Evolutionary conservation across 2,113 vertebrate species (phyloP).

Genomic region (Amazona guildingii): DNA sequence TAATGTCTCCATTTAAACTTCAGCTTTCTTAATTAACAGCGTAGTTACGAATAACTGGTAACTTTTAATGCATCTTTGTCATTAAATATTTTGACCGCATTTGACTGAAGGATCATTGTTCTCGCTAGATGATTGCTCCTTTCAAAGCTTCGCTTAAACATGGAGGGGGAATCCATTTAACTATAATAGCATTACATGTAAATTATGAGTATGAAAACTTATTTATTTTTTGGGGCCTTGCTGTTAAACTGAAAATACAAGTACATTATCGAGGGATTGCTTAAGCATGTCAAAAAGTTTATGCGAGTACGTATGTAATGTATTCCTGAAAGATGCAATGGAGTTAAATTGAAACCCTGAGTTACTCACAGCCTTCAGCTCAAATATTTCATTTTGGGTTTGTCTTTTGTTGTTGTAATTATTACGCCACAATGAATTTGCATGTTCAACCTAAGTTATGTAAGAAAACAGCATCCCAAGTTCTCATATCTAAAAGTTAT

Average conservation of each 20-base stretch:
- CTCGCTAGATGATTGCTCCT: slow-evolving; percentile 67
- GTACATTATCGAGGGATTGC: slow-evolving; percentile 70
- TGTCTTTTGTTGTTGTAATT: slow-evolving; percentile 70
- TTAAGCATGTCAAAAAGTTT: slow-evolving; percentile 78
- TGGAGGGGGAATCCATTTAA: slow-evolving; percentile 70
- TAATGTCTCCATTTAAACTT: slow-evolving; percentile 79
- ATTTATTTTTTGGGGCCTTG: slow-evolving; percentile 72
- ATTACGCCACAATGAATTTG: slow-evolving; percentile 67
- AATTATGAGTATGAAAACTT: slow-evolving; percentile 68
- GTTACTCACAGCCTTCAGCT: slow-evolving; percentile 62
- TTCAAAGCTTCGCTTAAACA: slow-evolving; percentile 74
- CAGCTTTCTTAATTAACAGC: slow-evolving; percentile 77
- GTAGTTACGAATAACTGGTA: slow-evolving; percentile 71
- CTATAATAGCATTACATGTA: slow-evolving; percentile 69
- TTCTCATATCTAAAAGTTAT: slow-evolving; percentile 75
- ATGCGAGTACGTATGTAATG: slow-evolving; percentile 72
- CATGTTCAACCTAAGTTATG: slow-evolving; percentile 71
- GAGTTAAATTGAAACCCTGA: slow-evolving; percentile 61
- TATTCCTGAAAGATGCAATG: slow-evolving; percentile 67
- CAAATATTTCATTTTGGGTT: slow-evolving; percentile 68
- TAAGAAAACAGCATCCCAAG: slow-evolving; percentile 73
- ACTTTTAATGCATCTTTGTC: slow-evolving; percentile 75
- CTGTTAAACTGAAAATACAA: slow-evolving; percentile 73
- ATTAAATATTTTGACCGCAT: slow-evolving; percentile 75
- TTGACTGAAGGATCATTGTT: slow-evolving; percentile 75